Evolutionary conservation across 1,140 invertebrate genomes (phyloP).

Genomic region (Geopemphigus sp.): DNA sequence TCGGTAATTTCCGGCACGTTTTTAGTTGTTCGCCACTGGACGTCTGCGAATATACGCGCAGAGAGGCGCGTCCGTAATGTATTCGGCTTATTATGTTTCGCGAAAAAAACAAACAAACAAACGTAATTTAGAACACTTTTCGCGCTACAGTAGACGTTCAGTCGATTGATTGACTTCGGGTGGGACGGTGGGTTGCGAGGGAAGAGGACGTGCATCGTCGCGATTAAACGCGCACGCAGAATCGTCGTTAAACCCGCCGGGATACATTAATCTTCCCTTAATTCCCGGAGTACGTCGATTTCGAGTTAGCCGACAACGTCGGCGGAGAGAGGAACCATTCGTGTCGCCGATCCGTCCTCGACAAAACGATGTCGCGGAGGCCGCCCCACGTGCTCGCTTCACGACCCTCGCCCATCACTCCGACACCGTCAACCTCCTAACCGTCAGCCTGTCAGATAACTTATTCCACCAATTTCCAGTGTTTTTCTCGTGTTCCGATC

Average conservation of each 20-base stretch:
- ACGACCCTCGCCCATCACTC: not conserved
- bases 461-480: not conserved
- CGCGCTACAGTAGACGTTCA: not conserved
- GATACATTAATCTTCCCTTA: conserved; percentile 42
- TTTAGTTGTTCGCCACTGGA: too few relatives aligned
- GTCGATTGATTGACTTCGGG: conserved; percentile 27
- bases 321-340: conserved; percentile 14
- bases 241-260: not conserved
- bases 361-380: not conserved
- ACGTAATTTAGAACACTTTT: too few relatives aligned
- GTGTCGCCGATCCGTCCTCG: conserved; percentile 26
- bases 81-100: too few relatives aligned
- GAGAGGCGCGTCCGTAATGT: too few relatives aligned
- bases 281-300: conserved; percentile 22
- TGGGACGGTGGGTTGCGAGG: not conserved
- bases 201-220: not conserved
- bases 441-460: not conserved
- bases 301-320: not conserved
- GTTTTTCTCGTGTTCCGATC: not conserved
- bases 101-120: too few relatives aligned
- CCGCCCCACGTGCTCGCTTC: not conserved
- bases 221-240: conserved; percentile 43
- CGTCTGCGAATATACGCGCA: too few relatives aligned
- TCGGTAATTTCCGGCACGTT: too few relatives aligned
- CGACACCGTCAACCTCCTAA: too few relatives aligned